Evolutionary conservation across 2,888 invertebrate genomes (phyloP).

Genomic region (Trisateles emortualis): DNA sequence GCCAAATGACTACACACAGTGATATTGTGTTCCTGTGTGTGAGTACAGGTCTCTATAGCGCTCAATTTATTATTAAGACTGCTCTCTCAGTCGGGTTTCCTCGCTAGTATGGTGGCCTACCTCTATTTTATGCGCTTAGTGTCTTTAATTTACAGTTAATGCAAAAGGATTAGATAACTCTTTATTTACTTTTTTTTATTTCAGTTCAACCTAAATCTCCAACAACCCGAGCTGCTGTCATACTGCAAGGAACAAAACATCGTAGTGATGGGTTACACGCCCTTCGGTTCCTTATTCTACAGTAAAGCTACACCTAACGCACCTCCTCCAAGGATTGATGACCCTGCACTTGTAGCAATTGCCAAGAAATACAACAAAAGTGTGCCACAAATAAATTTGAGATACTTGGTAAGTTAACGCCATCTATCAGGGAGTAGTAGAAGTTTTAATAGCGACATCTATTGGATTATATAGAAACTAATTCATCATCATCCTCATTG

Average conservation of each 20-base stretch:
- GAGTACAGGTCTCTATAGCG: no score
- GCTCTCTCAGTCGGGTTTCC: no score
- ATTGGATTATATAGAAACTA: not conserved
- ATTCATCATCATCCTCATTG: no score
- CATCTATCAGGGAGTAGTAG: not conserved
- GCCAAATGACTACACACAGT: no score
- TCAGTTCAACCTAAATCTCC: conserved; percentile 88
- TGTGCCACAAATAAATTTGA: conserved; percentile 87
- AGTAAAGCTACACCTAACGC: conserved; percentile 80
- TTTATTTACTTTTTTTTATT: no score
- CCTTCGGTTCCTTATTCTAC: conserved; percentile 87
- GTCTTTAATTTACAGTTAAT: no score
- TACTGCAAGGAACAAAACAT: conserved; percentile 90
- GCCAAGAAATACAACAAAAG: conserved; percentile 88
- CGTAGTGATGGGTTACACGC: conserved; percentile 90
- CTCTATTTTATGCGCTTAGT: no score
- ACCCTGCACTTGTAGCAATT: conserved; percentile 82
- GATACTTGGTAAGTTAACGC: conserved; percentile 86
- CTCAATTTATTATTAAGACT: no score
- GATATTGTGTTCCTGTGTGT: no score
- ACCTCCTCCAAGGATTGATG: conserved; percentile 84
- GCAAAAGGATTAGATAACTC: no score
- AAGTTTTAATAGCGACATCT: not conserved
- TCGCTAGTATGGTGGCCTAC: no score
- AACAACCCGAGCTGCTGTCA: conserved; percentile 89